A percentile compares a stretch with the other conserved stretches of the same genome.
Evolutionary conservation across 2,797 vertebrate species (phyloP).

Genomic region (Buceros bicornis): DNA sequence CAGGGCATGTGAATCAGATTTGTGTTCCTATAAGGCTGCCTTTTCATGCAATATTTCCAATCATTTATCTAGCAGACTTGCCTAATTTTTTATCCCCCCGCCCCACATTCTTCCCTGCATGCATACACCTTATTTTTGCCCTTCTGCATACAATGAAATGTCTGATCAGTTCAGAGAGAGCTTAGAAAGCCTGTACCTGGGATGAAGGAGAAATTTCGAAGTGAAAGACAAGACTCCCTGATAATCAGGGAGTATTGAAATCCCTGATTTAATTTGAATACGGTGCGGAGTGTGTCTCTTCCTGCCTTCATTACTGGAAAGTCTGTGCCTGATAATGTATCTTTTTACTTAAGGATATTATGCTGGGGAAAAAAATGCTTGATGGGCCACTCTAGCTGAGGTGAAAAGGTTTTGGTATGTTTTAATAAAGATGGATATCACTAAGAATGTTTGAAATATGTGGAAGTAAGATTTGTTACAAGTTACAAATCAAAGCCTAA

Average conservation of each 20-base stretch:
- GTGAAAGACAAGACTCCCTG: conserved; percentile 81
- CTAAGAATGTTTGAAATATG: conserved; percentile 81
- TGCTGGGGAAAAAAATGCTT: conserved; percentile 72
- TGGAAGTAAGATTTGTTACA: conserved; percentile 82
- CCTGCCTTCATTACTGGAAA: conserved; percentile 79
- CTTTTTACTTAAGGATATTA: conserved; percentile 78
- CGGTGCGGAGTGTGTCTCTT: conserved; percentile 73
- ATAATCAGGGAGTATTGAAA: conserved; percentile 83
- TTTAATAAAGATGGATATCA: conserved; percentile 85
- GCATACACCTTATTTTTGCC: conserved; percentile 16
- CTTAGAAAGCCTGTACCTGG: conserved; percentile 57
- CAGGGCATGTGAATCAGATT: neutral
- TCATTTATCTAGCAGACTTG: conserved; percentile 35
- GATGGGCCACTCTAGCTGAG: conserved; percentile 71
- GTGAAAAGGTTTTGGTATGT: conserved; percentile 80
- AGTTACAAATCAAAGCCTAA: conserved; percentile 86
- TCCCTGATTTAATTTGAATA: conserved; percentile 85
- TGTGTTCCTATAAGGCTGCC: conserved; percentile 18
- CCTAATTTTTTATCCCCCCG: neutral
- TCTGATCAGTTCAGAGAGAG: conserved; percentile 63
- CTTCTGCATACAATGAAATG: conserved; percentile 63
- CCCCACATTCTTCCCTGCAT: neutral
- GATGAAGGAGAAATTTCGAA: conserved; percentile 82
- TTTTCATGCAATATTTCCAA: conserved; percentile 5
- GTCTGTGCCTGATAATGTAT: conserved; percentile 74